Evolutionary conservation across 2,113 vertebrate species (phyloP).

Genomic region (Nothobranchius furzeri): DNA sequence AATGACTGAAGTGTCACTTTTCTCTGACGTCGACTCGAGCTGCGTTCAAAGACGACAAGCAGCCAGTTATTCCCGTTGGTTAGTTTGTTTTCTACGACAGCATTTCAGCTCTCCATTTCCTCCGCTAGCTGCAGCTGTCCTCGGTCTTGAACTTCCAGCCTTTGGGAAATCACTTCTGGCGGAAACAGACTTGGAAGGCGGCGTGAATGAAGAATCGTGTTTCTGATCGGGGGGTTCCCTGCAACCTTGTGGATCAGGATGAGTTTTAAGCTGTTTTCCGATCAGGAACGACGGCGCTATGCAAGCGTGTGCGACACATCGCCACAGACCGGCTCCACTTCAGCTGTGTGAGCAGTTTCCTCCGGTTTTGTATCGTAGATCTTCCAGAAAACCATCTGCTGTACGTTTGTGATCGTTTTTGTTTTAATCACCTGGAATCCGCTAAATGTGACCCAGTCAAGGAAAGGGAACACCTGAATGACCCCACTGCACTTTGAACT

Average conservation of each 20-base stretch:
- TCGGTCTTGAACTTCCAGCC: constrained; percentile 6
- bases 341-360: constrained; percentile 58
- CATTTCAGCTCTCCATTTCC: constrained; percentile 36
- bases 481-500: constrained; percentile 74
- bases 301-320: constrained; percentile 59
- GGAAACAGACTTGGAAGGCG: constrained; percentile 16
- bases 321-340: constrained; percentile 40
- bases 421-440: constrained; percentile 34
- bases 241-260: constrained; percentile 19
- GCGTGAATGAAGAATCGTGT: constrained; percentile 51
- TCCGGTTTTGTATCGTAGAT: constrained; percentile 58
- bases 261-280: constrained; percentile 26
- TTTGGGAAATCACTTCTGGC: background rate
- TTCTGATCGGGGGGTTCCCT: constrained; percentile 24
- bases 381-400: constrained; percentile 64
- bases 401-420: constrained; percentile 43
- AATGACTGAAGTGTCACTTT: constrained; percentile 59
- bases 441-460: constrained; percentile 44
- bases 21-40: constrained; percentile 29
- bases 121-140: background rate
- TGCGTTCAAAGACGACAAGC: constrained; percentile 11
- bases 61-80: background rate
- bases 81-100: background rate
- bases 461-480: constrained; percentile 65
- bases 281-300: constrained; percentile 54